Base-by-base conservation (phyloP, 2,113 vertebrate species). In the Rousettus leschenaultii region DNA sequence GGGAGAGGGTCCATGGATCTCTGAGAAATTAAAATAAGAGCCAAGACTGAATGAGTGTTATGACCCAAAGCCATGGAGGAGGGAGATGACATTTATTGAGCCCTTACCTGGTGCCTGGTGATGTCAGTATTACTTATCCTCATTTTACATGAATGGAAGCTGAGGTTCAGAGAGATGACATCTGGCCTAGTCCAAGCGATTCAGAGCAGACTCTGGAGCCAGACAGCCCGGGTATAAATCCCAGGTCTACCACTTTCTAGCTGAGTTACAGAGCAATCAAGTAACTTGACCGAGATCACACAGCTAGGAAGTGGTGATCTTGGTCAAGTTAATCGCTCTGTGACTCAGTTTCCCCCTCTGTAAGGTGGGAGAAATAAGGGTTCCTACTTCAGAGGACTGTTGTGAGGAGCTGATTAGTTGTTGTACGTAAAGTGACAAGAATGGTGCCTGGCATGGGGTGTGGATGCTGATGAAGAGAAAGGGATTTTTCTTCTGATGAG, bases 21-120 rank as follows among this genome's bases (percentile, higher is more conserved):
- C 35, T 51, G 33, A 94, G 63, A 38, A 88, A 73, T 35, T 79
- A 70, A 79, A 95, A 30, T 70, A 88, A 89, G 86, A 82, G 61
- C 38, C 35, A 65, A 84, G 43, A 61, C 30, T 48, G 24, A 89
- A 59, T 19, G 53, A 35, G 40, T 3, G 1, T 66, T 12, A 40
- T 94, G 43, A 75, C 33, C 83, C 26, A 38, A 80, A 84, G 59
- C 19, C 45, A 28, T 0, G 7, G 86, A 71, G 45, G 57, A 26
- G 26, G 38, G 30, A 80, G 18, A 40, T 59, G 13, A 18, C n/a
- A 1, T 40, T n/a, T 35, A 43, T 57, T 19, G 86, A 88, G 59
- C 12, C 26, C 48, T 15, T 40, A 10, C 24, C 18, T 70, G 38
- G 43, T 30, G 24, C 65, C 66, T 45, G 45, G 11, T 3, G 40